Conservation (phyloP, 2,113 vertebrate genomes). For the Elanoides forficatus region DNA sequence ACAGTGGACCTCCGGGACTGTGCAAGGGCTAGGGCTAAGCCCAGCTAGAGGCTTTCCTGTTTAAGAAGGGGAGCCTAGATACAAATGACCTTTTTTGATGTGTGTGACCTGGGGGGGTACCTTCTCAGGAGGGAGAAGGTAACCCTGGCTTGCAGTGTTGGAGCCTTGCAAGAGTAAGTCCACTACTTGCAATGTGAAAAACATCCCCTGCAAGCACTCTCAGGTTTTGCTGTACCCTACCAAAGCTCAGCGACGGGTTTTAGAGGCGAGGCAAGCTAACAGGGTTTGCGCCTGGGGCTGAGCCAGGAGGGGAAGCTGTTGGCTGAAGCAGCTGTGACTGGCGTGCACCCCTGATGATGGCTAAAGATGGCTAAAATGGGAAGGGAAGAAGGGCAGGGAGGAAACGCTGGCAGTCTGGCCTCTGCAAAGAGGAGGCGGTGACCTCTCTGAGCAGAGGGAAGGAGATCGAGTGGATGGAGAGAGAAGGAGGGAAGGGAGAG, state of each 20-base stretch:
- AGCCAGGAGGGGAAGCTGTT: not conserved
- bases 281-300: not conserved
- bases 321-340: not conserved
- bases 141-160: not conserved
- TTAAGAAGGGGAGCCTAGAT: not conserved
- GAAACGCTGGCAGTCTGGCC: not conserved
- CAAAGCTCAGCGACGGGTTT: not conserved
- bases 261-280: rapidly evolving
- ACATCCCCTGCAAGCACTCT: not conserved
- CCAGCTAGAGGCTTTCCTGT: not conserved
- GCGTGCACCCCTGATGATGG: rapidly evolving
- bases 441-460: not conserved
- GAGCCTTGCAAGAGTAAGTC: not conserved
- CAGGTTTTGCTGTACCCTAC: not conserved
- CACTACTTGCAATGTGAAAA: not conserved
- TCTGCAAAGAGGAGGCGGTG: not conserved
- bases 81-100: not conserved
- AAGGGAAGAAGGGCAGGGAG: not conserved
- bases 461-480: not conserved
- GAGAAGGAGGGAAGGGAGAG: not conserved
- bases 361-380: not conserved
- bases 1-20: not conserved
- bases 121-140: not conserved
- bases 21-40: not conserved
- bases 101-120: not conserved